A percentile compares a stretch with the other conserved stretches of the same genome.
Evolutionary conservation across 2,888 invertebrate species (phyloP).

Genomic region (Drosophila parthenogenetica): DNA sequence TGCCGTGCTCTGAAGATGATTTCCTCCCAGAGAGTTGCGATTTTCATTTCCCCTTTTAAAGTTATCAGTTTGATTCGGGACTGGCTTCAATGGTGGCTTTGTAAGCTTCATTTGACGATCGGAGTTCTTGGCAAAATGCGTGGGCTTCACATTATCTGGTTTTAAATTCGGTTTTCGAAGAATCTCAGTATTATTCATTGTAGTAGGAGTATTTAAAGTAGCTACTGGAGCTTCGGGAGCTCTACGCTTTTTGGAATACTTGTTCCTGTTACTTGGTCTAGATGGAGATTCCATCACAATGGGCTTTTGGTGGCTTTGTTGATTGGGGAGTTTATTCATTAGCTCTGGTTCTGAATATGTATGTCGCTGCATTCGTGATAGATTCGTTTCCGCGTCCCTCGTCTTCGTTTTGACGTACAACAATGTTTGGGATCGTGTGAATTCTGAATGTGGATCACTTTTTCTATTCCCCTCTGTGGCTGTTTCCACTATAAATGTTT

Average conservation of each 20-base stretch:
- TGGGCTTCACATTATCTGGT: constrained; percentile 86
- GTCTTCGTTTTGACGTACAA: constrained; percentile 48
- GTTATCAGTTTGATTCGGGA: constrained; percentile 14
- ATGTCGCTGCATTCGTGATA: constrained; percentile 58
- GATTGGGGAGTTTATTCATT: constrained; percentile 27
- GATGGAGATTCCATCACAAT: constrained; percentile 12
- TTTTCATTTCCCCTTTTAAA: constrained; percentile 32
- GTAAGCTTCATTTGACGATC: constrained; percentile 86
- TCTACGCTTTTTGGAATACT: constrained; percentile 89
- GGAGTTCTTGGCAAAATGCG: constrained; percentile 86
- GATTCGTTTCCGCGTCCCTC: constrained; percentile 46
- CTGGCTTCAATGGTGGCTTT: constrained; percentile 14
- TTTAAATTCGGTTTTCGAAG: constrained; percentile 14
- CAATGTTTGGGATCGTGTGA: constrained; percentile 66
- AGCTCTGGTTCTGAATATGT: constrained; percentile 90
- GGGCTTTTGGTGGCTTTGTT: constrained; percentile 16
- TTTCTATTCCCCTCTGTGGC: constrained; percentile 20
- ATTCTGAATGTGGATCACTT: constrained; percentile 31
- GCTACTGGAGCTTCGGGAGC: constrained; percentile 87
- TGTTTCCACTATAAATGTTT: constrained; percentile 63
- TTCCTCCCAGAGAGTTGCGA: constrained; percentile 46
- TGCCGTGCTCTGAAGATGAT: constrained; percentile 11
- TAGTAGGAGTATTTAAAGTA: neutral
- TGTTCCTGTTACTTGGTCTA: constrained; percentile 83
- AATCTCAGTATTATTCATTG: constrained; percentile 9